These are phyloP conservation scores for Falco cherrug DNA, from an alignment of 2,797 vertebrate genomes.

Conservation along the genomic window DNA sequence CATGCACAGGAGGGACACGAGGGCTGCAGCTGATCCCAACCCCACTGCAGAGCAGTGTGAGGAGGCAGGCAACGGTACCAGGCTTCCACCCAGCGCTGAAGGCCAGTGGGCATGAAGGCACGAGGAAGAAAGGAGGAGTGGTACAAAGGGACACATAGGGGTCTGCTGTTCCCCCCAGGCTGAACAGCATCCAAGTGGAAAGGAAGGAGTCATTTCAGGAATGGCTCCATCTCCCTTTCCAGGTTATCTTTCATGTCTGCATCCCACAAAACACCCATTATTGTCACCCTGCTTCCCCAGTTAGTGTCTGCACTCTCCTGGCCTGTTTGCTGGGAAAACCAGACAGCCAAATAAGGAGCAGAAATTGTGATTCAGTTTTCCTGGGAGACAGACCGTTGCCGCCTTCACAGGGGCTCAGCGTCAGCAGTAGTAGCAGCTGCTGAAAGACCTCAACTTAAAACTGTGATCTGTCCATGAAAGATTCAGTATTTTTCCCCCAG, in stretches of 20 bases:
- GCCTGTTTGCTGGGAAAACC: neutral
- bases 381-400: neutral
- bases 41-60: neutral
- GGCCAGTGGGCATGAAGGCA: neutral
- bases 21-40: accelerated
- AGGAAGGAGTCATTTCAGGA: neutral
- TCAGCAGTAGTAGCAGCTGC: neutral
- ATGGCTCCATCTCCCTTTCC: neutral
- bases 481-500: neutral
- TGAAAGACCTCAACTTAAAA: neutral
- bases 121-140: neutral
- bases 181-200: neutral
- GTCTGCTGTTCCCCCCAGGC: neutral
- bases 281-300: neutral
- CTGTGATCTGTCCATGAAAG: too few relatives aligned
- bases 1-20: neutral
- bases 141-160: neutral
- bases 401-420: neutral
- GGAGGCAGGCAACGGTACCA: neutral
- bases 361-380: neutral
- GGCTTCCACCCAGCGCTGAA: neutral
- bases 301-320: neutral
- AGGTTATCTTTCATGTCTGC: neutral
- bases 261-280: neutral
- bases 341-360: neutral